Conservation (phyloP, 2,888 invertebrate species). For the Apodemia hepburni region DNA sequence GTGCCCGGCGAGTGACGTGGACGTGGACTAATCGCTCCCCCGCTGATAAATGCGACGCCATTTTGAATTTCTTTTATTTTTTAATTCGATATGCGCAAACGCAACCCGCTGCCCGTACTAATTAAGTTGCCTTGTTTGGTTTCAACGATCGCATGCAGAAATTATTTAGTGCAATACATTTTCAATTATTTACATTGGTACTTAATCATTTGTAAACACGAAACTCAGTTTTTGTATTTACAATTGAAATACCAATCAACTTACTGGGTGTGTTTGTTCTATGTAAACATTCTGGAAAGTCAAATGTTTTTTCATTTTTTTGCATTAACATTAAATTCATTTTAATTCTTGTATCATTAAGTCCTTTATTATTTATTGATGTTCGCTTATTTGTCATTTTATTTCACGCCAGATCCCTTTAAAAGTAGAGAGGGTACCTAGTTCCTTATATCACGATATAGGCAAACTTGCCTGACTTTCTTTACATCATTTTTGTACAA, state of each 20-base stretch:
- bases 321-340: too few relatives aligned
- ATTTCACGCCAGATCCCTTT: too few relatives aligned
- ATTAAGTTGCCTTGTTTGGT: constrained; percentile 47
- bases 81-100: constrained; percentile 46
- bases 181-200: constrained; percentile 10
- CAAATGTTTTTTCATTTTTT: too few relatives aligned
- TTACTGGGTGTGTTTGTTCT: neutral
- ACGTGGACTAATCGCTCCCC: constrained; percentile 58
- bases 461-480: too few relatives aligned
- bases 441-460: too few relatives aligned
- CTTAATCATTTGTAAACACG: constrained; percentile 23
- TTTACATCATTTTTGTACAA: too few relatives aligned
- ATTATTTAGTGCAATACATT: constrained; percentile 33
- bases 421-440: too few relatives aligned
- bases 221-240: constrained; percentile 15
- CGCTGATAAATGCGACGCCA: constrained; percentile 55
- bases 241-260: constrained; percentile 9
- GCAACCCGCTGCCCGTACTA: constrained; percentile 43
- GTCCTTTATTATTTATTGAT: too few relatives aligned
- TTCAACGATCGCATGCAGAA: constrained; percentile 44
- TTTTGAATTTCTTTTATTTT: constrained; percentile 53
- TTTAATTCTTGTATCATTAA: too few relatives aligned
- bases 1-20: constrained; percentile 49
- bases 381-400: too few relatives aligned
- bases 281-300: too few relatives aligned